A percentile compares a stretch with the other conserved stretches of the same genome.
phyloP scores from a whole-genome alignment of 2,113 vertebrate genomes.

The Halichoerus grypus region DNA sequence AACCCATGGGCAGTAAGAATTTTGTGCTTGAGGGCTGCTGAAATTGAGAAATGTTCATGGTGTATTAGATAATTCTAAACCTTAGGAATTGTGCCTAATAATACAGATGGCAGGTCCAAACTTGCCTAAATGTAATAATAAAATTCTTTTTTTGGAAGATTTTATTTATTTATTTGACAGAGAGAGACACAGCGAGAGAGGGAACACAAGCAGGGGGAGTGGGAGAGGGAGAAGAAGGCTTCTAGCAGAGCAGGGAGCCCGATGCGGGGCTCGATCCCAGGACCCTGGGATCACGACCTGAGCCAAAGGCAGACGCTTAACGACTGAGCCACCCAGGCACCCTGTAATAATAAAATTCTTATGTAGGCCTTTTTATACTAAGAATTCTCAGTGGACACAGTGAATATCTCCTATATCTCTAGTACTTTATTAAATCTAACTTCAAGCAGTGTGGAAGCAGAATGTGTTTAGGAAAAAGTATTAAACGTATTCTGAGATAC shows the following conservation, averaged over 20 bases:
- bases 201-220: no score
- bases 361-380: conserved; percentile 1
- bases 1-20: background rate
- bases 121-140: conserved; percentile 50
- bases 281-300: no score
- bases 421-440: conserved; percentile 28
- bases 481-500: conserved; percentile 27
- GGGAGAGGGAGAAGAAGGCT: no score
- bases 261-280: no score
- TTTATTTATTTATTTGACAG: no score
- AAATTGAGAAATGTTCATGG: background rate
- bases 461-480: conserved; percentile 33
- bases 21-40: background rate
- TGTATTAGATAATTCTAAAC: conserved; percentile 9
- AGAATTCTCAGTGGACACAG: conserved; percentile 35
- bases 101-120: background rate
- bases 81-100: conserved; percentile 30
- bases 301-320: no score
- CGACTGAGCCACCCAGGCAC: no score
- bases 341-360: conserved; percentile 22
- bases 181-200: no score
- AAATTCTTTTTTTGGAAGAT: background rate
- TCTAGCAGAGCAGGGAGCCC: no score
- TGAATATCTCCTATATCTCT: background rate
- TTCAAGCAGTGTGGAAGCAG: conserved; percentile 11